These are phyloP conservation scores for Limnephilus auricula DNA, from an alignment of 2,888 invertebrate genomes.

Conservation along the genomic window DNA sequence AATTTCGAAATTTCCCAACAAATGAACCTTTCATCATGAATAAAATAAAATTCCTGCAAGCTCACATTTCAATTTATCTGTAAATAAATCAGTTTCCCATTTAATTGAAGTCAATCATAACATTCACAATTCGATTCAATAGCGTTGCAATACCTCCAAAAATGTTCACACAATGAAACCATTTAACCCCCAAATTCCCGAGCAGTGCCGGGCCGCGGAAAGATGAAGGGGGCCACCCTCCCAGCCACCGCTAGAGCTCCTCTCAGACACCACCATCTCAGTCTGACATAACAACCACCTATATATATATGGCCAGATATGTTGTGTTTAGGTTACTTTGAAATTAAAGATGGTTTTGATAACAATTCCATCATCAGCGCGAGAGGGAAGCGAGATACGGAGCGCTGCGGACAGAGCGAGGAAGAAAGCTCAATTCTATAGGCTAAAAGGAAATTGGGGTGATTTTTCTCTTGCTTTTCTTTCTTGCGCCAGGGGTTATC, in stretches of 20 bases:
- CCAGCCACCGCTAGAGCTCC: not conserved
- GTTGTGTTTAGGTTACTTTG: conserved; percentile 69
- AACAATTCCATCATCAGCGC: conserved; percentile 78
- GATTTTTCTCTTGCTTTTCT: conserved; percentile 74
- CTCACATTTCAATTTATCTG: not conserved
- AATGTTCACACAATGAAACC: conserved; percentile 53
- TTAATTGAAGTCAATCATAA: not conserved
- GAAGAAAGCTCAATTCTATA: conserved; percentile 67
- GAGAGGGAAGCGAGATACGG: conserved; percentile 73
- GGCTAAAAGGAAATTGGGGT: conserved; percentile 75
- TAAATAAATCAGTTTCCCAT: not conserved
- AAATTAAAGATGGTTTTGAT: conserved; percentile 82
- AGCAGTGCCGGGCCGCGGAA: not conserved
- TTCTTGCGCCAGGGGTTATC: conserved; percentile 65
- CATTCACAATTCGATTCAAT: conserved; percentile 29
- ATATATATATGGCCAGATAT: conserved; percentile 63
- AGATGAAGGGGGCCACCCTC: not conserved
- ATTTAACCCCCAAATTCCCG: conserved; percentile 52
- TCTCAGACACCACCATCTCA: conserved; percentile 28
- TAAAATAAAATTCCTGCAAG: not conserved
- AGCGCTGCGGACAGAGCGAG: conserved; percentile 67
- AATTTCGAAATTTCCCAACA: not conserved
- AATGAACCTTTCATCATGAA: not conserved
- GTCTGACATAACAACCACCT: conserved; percentile 58
- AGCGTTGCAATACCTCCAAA: conserved; percentile 6